A percentile compares a stretch with the other conserved stretches of the same genome.
Conservation (phyloP, 2,888 invertebrate species). For the Tenthredo notha region DNA sequence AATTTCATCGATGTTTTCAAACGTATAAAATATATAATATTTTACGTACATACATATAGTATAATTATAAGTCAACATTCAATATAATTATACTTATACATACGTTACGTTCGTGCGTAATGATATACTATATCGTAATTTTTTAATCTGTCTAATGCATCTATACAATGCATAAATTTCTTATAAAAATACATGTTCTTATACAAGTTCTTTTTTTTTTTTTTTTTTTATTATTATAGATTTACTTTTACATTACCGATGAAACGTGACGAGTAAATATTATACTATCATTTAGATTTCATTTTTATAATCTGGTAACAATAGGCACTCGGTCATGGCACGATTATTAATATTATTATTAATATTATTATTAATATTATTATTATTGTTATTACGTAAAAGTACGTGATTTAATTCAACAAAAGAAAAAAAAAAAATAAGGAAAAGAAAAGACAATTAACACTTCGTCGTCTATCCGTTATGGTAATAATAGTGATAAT, state of each 20-base stretch:
- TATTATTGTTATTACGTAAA: not conserved
- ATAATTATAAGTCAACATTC: not conserved
- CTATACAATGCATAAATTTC: conserved; percentile 22
- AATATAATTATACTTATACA: not conserved
- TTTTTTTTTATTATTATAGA: not conserved
- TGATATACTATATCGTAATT: not conserved
- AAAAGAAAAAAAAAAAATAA: not conserved
- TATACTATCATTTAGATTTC: conserved; percentile 2
- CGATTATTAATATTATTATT: conserved; percentile 51
- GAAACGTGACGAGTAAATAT: not conserved
- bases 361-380: not conserved
- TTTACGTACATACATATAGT: not conserved
- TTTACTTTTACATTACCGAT: not conserved
- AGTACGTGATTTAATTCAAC: not conserved
- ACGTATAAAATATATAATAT: not conserved
- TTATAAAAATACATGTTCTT: conserved; percentile 42
- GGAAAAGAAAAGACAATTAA: not conserved
- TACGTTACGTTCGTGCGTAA: not conserved
- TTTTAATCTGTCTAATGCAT: not conserved
- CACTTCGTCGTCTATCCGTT: not conserved
- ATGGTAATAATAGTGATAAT: conserved; percentile 26
- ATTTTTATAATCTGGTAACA: conserved; percentile 41
- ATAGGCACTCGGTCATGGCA: conserved; percentile 61
- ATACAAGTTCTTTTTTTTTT: not conserved
- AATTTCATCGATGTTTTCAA: conserved; percentile 10